Evolutionary conservation across 2,888 invertebrate genomes (phyloP).

Genomic region (Dasypolia templi): DNA sequence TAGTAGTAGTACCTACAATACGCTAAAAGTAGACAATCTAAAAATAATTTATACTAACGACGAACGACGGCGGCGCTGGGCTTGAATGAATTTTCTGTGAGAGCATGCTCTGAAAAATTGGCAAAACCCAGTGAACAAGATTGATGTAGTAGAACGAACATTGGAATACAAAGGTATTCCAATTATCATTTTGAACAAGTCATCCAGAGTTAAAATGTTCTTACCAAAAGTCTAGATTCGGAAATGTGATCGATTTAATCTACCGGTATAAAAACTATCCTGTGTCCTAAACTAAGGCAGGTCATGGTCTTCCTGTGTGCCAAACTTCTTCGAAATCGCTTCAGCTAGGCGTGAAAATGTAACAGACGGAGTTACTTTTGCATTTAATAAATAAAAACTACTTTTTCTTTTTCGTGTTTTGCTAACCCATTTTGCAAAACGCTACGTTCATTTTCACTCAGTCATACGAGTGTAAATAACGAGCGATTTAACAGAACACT

Average conservation of each 20-base stretch:
- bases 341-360: background rate
- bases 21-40: constrained; percentile 20
- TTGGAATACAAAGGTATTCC: no score
- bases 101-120: background rate
- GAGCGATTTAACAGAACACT: constrained; percentile 57
- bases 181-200: no score
- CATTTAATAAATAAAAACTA: background rate
- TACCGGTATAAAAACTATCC: no score
- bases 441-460: constrained; percentile 18
- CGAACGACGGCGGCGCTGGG: background rate
- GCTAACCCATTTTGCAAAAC: background rate
- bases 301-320: background rate
- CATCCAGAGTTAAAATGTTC: no score
- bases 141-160: background rate
- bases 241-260: no score
- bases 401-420: no score
- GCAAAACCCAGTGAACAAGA: background rate
- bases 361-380: background rate
- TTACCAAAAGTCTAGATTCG: no score
- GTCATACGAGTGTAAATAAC: constrained; percentile 20
- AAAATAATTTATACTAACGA: constrained; percentile 32
- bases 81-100: constrained; percentile 19
- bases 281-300: background rate
- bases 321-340: background rate
- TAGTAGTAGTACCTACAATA: background rate